Evolutionary conservation across 2,113 vertebrate species (phyloP).

Genomic region (Isurus oxyrinchus): DNA sequence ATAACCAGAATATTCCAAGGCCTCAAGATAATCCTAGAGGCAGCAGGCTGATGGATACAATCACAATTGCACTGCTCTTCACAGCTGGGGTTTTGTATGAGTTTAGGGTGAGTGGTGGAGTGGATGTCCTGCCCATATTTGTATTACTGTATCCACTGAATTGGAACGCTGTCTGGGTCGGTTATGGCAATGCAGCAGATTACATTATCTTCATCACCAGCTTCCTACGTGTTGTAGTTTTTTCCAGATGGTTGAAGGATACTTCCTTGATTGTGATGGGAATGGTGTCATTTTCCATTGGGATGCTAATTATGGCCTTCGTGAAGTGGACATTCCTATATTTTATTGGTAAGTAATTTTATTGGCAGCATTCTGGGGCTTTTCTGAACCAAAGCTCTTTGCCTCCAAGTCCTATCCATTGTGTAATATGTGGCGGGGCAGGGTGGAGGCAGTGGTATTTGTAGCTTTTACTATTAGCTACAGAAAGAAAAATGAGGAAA

Average conservation of each 20-base stretch:
- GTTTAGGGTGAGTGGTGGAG: slow-evolving; percentile 65
- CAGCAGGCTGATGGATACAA: neutral
- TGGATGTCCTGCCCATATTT: slow-evolving; percentile 69
- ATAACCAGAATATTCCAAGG: neutral
- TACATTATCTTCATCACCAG: slow-evolving; percentile 79
- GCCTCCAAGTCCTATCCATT: neutral
- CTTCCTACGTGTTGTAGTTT: slow-evolving; percentile 72
- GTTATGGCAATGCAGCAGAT: slow-evolving; percentile 78
- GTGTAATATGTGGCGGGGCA: neutral
- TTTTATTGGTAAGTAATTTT: slow-evolving; percentile 71
- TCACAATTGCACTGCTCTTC: slow-evolving; percentile 63
- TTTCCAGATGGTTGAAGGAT: slow-evolving; percentile 70
- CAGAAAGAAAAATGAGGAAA: neutral
- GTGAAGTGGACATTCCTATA: slow-evolving; percentile 69
- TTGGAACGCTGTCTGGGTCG: slow-evolving; percentile 75
- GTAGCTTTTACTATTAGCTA: neutral
- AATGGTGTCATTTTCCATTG: slow-evolving; percentile 73
- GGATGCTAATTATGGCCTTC: slow-evolving; percentile 81
- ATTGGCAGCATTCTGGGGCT: neutral
- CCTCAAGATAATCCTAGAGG: no score
- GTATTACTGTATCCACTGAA: slow-evolving; percentile 73
- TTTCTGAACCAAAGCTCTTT: neutral
- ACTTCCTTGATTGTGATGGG: slow-evolving; percentile 74
- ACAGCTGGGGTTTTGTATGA: slow-evolving; percentile 69
- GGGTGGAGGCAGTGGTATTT: no score